Percentiles rank a stretch among this genome's conserved stretches.
Evolutionary conservation across 2,797 vertebrate genomes (phyloP).

Genomic region (Pipistrellus kuhlii): DNA sequence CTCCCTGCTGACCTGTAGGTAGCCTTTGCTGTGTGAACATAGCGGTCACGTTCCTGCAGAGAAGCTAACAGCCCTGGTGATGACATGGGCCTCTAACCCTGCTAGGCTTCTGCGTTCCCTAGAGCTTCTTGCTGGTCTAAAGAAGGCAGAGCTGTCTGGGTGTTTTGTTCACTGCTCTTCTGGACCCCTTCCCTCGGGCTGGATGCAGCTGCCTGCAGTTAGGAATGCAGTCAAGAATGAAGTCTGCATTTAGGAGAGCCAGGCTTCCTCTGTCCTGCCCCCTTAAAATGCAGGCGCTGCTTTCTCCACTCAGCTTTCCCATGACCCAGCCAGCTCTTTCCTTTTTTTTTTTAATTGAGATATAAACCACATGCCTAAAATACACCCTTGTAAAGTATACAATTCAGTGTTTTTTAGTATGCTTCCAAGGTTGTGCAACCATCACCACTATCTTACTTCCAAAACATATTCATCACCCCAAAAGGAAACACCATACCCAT

Average conservation of each 20-base stretch:
- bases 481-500: background rate
- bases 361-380: conserved; percentile 38
- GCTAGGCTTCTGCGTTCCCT: conserved; percentile 27
- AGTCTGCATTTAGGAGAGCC: background rate
- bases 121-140: conserved; percentile 28
- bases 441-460: conserved; percentile 34
- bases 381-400: conserved; percentile 7
- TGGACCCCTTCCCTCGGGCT: background rate
- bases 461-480: background rate
- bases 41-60: background rate
- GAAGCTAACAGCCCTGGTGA: background rate
- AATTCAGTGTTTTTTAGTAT: background rate
- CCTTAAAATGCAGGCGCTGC: background rate
- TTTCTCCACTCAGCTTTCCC: conserved; percentile 39
- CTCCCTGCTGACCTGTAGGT: conserved; percentile 29
- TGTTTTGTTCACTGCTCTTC: background rate
- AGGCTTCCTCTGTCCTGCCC: background rate
- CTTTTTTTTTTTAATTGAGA: background rate
- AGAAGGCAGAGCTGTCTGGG: background rate
- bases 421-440: background rate
- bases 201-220: background rate
- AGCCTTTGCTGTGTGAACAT: background rate
- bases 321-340: background rate
- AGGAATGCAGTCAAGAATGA: background rate
- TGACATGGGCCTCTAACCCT: background rate